Evolutionary conservation across 2,888 invertebrate genomes (phyloP).

Genomic region (Diloba caeruleocephala): DNA sequence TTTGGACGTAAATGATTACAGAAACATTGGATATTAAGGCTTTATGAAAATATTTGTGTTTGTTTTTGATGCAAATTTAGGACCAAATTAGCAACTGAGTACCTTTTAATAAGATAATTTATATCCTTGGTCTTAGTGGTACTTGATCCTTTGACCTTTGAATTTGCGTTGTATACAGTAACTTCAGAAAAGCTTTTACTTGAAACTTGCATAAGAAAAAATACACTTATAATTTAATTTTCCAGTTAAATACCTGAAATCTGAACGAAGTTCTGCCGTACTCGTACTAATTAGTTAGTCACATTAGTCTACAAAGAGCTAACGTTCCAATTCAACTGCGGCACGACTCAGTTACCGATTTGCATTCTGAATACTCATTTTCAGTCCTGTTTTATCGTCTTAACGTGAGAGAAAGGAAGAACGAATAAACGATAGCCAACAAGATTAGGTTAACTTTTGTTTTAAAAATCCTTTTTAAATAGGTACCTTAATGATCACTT

Average conservation of each 20-base stretch:
- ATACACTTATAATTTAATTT: conserved; percentile 15
- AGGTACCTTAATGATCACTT: conserved; percentile 18
- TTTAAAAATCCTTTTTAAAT: conserved; percentile 33
- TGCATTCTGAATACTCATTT: conserved; percentile 53
- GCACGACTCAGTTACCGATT: conserved; percentile 36
- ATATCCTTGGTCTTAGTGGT: no score
- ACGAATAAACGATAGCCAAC: conserved; percentile 42
- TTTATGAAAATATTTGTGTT: conserved; percentile 22
- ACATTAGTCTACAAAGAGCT: conserved; percentile 45
- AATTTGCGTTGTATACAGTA: no score
- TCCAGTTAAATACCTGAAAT: conserved; percentile 32
- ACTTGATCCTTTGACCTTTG: no score
- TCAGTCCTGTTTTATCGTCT: conserved; percentile 52
- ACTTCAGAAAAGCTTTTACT: no score
- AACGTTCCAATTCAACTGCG: conserved; percentile 34
- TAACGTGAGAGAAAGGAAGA: conserved; percentile 52
- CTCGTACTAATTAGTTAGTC: conserved; percentile 53
- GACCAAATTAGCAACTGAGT: not conserved
- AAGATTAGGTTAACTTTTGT: conserved; percentile 34
- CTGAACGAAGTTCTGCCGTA: conserved; percentile 35
- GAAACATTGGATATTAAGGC: conserved; percentile 10
- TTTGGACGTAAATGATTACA: conserved; percentile 22
- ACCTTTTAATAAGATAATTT: not conserved
- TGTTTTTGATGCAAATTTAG: conserved; percentile 5
- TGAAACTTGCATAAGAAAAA: no score